Base-by-base conservation (phyloP, 2,888 invertebrate genomes). In the Amorpha juglandis region DNA sequence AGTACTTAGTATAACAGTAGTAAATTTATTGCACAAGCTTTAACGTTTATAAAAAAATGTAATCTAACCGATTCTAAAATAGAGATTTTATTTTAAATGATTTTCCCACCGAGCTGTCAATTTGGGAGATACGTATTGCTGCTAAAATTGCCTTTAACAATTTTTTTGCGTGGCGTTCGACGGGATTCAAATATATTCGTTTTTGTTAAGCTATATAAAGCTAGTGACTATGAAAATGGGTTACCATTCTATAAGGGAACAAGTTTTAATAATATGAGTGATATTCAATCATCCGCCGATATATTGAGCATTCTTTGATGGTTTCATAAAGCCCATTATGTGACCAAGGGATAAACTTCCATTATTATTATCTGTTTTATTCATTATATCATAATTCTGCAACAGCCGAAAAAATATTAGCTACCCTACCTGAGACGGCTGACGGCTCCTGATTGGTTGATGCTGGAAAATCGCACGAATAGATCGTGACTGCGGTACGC, bases 111-210 rank as follows among this genome's bases (percentile, higher is more conserved):
- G 45, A 72, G 16, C 65, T 72, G 16, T 65, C 70, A 45, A 78
- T 80, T 14, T 74, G 88, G 27, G 82, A 84, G 6, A 63, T 69
- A n/a, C n/a, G n/a, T 68, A 66, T 82, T n/a, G 84, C 86, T 9
- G 84, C 88, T 12, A 86, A 84, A 68, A 79, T 89, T n/a, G 85
- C 85, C 0, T 80, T 71, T 64, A 74, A 84, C 53, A 89, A 88
- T 73, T 89, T 86, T n/a, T n/a, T n/a, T n/a, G 64, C 80, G 71
- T 88, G 86, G 88, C n/a, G n/a, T n/a, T n/a, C 82, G 86, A 6
- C 88, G 79, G n/a, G n/a, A n/a, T n/a, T n/a, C n/a, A n/a, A n/a
- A n/a, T n/a, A n/a, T n/a, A 82, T 38, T 71, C 75, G n/a, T 89
- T 89, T 71, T 67, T 87, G 63, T 76, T 50, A 27, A 65, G 74